Conservation (phyloP, 2,797 vertebrate genomes). For the Oryzias dopingdopingensis region DNA sequence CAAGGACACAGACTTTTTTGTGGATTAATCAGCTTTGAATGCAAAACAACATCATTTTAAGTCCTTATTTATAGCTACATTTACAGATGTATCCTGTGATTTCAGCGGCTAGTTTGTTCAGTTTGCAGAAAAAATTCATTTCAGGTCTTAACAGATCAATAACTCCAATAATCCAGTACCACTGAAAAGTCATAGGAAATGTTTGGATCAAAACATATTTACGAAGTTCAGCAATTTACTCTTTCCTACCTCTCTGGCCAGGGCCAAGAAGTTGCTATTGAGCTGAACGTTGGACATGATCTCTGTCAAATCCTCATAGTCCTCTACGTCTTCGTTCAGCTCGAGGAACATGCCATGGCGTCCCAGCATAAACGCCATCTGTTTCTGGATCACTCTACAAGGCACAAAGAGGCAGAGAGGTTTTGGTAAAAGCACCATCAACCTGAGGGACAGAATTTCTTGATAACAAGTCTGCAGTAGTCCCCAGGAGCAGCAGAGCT, state of each 20-base stretch:
- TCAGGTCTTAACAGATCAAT: too few species aligned
- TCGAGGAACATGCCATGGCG: slow-evolving; percentile 96
- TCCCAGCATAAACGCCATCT: slow-evolving; percentile 98
- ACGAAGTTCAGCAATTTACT: background rate
- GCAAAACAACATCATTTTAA: too few species aligned
- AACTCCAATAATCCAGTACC: too few species aligned
- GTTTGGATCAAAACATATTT: too few species aligned
- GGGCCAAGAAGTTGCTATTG: slow-evolving; percentile 96
- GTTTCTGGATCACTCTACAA: slow-evolving; percentile 92
- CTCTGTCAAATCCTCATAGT: slow-evolving; percentile 96
- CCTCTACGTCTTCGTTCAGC: slow-evolving; percentile 96
- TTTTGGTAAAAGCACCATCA: background rate
- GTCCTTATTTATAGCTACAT: too few species aligned
- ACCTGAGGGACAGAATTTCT: background rate
- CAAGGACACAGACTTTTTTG: too few species aligned
- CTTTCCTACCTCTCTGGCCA: slow-evolving; percentile 90
- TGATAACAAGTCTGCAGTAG: background rate
- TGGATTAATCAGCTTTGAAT: too few species aligned
- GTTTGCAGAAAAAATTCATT: too few species aligned
- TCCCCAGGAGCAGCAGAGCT: background rate
- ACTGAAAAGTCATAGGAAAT: too few species aligned
- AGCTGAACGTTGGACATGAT: slow-evolving; percentile 99
- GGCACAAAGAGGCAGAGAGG: background rate
- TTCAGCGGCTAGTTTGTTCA: too few species aligned
- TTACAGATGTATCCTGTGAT: too few species aligned